A percentile compares a stretch with the other conserved stretches of the same genome.
phyloP scores from a whole-genome alignment of 2,888 invertebrate genomes.

The Agrochola lota region DNA sequence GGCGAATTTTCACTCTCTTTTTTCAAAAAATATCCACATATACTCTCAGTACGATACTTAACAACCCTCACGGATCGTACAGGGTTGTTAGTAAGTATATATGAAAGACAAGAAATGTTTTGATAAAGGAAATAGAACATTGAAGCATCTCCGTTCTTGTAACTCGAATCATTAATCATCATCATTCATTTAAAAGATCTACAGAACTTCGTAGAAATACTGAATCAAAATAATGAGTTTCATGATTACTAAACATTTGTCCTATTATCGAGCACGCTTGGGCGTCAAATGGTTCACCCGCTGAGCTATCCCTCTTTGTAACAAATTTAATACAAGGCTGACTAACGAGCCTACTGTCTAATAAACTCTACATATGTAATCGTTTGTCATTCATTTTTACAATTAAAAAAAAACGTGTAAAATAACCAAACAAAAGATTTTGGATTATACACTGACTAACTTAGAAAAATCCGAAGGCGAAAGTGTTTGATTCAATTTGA shows the following conservation, averaged over 20 bases:
- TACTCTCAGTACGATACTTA: no score
- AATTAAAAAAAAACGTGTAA: not conserved
- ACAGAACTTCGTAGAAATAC: not conserved
- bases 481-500: not conserved
- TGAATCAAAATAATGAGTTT: not conserved
- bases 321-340: constrained; percentile 1
- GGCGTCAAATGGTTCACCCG: not conserved
- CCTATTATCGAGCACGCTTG: not conserved
- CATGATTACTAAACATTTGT: constrained; percentile 1
- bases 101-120: not conserved
- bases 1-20: no score
- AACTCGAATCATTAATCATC: not conserved
- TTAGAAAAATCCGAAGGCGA: no score
- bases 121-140: not conserved
- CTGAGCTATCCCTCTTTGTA: not conserved
- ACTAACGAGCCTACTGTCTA: constrained; percentile 5
- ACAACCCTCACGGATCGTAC: no score
- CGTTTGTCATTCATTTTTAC: not conserved
- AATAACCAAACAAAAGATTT: not conserved
- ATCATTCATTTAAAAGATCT: constrained; percentile 1
- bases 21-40: no score
- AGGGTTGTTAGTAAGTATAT: not conserved
- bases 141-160: not conserved
- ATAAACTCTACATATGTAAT: not conserved
- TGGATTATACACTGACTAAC: not conserved